Conservation (phyloP, 2,797 vertebrate species). For the Macropus fuliginosus region DNA sequence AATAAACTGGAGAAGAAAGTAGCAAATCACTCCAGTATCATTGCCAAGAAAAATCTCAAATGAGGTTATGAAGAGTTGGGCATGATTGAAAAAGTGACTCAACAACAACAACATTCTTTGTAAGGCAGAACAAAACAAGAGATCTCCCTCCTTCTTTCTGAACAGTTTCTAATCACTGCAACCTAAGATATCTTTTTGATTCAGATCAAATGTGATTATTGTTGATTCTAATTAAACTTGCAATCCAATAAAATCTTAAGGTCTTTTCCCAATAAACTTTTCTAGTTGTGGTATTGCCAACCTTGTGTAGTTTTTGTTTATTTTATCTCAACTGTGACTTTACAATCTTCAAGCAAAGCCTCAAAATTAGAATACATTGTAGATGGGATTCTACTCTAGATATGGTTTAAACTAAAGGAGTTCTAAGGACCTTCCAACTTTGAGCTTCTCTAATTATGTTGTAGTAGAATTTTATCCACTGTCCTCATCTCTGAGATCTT, state of each 20-base stretch:
- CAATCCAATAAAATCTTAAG: not conserved
- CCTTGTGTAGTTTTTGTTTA: not conserved
- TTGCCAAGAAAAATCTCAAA: not conserved
- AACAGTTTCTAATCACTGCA: not conserved
- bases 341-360: not conserved
- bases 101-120: not conserved
- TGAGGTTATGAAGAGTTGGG: not conserved
- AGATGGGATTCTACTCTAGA: not conserved
- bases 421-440: not conserved
- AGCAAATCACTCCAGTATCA: not conserved
- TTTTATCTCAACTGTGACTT: not conserved
- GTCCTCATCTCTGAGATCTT: not conserved
- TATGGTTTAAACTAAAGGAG: not conserved
- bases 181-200: not conserved
- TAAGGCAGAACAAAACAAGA: not conserved
- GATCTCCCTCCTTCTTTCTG: not conserved
- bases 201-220: not conserved
- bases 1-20: not conserved
- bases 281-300: not conserved
- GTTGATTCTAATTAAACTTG: not conserved
- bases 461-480: not conserved
- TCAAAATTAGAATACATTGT: not conserved
- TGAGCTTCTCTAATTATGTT: not conserved
- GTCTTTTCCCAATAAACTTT: not conserved
- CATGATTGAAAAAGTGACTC: not conserved